A percentile compares a stretch with the other conserved stretches of the same genome.
phyloP scores from a whole-genome alignment of 2,888 invertebrate genomes.

The Synanthedon tipuliformis region DNA sequence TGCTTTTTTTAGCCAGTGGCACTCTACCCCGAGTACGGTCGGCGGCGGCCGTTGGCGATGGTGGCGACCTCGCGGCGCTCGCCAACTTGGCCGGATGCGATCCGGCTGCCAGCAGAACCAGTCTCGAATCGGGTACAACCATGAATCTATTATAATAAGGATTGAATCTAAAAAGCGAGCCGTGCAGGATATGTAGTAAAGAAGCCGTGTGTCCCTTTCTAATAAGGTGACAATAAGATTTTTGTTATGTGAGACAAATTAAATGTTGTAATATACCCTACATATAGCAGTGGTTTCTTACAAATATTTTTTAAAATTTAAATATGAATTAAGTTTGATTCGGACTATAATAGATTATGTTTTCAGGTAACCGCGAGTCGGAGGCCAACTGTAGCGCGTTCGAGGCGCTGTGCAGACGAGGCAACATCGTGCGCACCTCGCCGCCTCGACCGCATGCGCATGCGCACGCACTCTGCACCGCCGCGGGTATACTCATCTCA shows the following conservation, averaged over 20 bases:
- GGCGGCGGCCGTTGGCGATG: slow-evolving; percentile 86
- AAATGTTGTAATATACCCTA: too few relatives aligned
- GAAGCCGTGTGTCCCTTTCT: too few relatives aligned
- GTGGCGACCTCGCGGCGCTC: slow-evolving; percentile 76
- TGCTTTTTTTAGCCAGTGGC: slow-evolving; percentile 24
- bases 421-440: slow-evolving; percentile 47
- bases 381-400: slow-evolving; percentile 39
- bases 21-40: slow-evolving; percentile 72
- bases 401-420: slow-evolving; percentile 53
- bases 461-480: slow-evolving; percentile 41
- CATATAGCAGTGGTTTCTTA: too few relatives aligned
- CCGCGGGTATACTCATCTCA: slow-evolving; percentile 68
- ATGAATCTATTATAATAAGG: too few relatives aligned
- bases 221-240: too few relatives aligned
- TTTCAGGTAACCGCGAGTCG: slow-evolving; percentile 22
- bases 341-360: background rate
- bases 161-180: too few relatives aligned
- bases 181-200: too few relatives aligned
- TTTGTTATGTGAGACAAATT: too few relatives aligned
- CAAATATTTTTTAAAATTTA: too few relatives aligned
- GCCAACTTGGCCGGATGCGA: slow-evolving; percentile 42
- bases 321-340: too few relatives aligned
- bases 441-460: slow-evolving; percentile 22
- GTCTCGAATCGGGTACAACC: slow-evolving; percentile 56
- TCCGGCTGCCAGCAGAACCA: slow-evolving; percentile 47